These are phyloP conservation scores for Chrysochloris asiatica DNA, from an alignment of 2,113 vertebrate genomes.

Conservation along the genomic window DNA sequence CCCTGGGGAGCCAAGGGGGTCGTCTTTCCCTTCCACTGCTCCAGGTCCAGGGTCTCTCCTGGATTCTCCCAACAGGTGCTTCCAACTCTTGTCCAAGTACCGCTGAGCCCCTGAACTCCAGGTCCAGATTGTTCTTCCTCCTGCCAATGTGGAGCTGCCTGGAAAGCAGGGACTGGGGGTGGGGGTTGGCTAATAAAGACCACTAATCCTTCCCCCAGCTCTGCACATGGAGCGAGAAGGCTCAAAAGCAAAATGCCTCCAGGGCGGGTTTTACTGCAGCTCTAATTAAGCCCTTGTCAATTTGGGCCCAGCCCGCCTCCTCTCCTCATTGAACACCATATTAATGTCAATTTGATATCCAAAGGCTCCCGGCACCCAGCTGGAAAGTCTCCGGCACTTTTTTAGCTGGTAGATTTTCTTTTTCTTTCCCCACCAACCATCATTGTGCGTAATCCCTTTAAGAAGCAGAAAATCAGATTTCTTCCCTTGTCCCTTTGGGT, in stretches of 20 bases:
- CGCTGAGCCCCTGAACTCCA: neutral
- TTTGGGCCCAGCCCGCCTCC: constrained; percentile 69
- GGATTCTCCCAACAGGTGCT: neutral
- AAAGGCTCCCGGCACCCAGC: constrained; percentile 74
- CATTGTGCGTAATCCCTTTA: constrained; percentile 76
- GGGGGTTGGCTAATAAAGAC: neutral
- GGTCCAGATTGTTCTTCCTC: neutral
- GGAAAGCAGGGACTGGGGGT: constrained; percentile 25
- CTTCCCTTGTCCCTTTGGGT: constrained; percentile 60
- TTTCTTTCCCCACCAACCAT: constrained; percentile 44
- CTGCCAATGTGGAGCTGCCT: constrained; percentile 7
- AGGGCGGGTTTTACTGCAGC: constrained; percentile 76
- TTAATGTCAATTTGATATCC: constrained; percentile 81
- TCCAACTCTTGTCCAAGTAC: neutral
- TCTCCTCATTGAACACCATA: constrained; percentile 72
- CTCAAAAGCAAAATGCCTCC: constrained; percentile 81
- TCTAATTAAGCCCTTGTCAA: constrained; percentile 87
- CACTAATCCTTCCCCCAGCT: constrained; percentile 73
- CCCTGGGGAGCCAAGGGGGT: neutral
- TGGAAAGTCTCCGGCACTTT: constrained; percentile 77
- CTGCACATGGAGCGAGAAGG: constrained; percentile 67
- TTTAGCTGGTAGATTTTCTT: constrained; percentile 59
- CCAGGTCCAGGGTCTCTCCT: neutral
- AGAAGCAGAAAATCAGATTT: constrained; percentile 73
- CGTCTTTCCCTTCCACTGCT: neutral